phyloP scores from a whole-genome alignment of 2,113 vertebrate species.

The Chaetura pelagica region DNA sequence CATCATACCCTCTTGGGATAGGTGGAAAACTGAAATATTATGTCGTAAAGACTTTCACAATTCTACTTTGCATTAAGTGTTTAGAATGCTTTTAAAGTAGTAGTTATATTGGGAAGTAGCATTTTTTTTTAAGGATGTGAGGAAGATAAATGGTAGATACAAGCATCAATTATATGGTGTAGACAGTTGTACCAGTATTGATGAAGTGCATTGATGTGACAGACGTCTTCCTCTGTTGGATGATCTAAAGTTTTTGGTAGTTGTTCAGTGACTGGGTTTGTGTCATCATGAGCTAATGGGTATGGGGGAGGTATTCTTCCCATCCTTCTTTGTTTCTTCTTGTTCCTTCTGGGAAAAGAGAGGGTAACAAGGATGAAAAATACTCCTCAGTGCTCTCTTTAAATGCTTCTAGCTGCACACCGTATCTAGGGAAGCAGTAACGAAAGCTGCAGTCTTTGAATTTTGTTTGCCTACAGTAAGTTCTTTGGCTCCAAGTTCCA shows the following conservation, averaged over 20 bases:
- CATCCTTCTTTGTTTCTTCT: fast-evolving
- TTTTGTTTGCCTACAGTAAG: neutral
- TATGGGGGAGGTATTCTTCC: neutral
- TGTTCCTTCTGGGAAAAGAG: neutral
- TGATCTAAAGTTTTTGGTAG: neutral
- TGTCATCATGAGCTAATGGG: neutral
- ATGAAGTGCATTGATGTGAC: neutral
- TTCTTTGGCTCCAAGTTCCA: neutral
- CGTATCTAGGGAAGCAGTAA: neutral
- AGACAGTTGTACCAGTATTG: neutral
- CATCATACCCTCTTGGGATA: neutral
- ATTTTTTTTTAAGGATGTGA: neutral
- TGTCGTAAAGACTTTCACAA: neutral
- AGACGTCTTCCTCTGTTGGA: neutral
- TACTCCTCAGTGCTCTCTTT: neutral
- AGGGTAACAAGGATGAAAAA: neutral
- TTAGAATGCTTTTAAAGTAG: neutral
- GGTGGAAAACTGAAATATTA: neutral
- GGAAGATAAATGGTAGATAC: neutral
- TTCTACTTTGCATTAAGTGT: neutral
- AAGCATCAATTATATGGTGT: neutral
- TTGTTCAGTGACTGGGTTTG: neutral
- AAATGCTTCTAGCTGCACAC: neutral
- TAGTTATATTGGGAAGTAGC: neutral
- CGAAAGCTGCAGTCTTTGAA: neutral